Percentiles rank a stretch among this genome's conserved stretches.
Evolutionary conservation across 2,113 vertebrate genomes (phyloP).

Genomic region (Myrmecobius fasciatus): DNA sequence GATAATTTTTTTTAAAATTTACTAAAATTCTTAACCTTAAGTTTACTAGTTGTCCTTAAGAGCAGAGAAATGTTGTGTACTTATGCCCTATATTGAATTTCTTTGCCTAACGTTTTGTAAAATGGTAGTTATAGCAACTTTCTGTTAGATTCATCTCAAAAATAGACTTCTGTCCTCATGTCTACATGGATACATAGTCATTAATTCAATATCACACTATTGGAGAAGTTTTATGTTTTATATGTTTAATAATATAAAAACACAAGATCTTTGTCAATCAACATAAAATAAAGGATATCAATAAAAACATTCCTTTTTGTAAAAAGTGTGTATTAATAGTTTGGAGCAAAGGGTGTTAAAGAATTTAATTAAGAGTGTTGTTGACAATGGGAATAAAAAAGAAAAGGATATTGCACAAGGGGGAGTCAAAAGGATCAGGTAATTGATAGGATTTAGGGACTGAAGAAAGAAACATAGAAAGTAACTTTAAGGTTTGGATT

Average conservation of each 20-base stretch:
- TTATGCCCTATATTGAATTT: slow-evolving; percentile 56
- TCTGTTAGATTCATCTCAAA: not conserved
- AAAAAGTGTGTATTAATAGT: not conserved
- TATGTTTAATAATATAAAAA: not conserved
- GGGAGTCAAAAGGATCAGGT: not conserved
- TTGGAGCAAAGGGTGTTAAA: not conserved
- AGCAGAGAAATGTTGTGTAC: slow-evolving; percentile 71
- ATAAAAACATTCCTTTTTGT: not conserved
- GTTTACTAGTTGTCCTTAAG: slow-evolving; percentile 65
- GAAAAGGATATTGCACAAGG: not conserved
- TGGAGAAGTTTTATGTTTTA: not conserved
- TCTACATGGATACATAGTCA: not conserved
- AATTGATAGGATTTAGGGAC: not conserved
- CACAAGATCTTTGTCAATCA: not conserved
- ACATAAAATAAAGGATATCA: not conserved
- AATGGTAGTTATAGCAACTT: not conserved
- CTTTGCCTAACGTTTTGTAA: not conserved
- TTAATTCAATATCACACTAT: not conserved
- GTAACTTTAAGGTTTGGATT: not conserved
- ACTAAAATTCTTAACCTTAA: not conserved
- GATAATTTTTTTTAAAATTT: not conserved
- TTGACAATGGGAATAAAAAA: not conserved
- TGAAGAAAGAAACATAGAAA: not conserved
- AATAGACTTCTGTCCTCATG: not conserved
- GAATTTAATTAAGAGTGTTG: not conserved